These are phyloP conservation scores for Rhincodon typus DNA, from an alignment of 2,797 vertebrate genomes.

Conservation along the genomic window DNA sequence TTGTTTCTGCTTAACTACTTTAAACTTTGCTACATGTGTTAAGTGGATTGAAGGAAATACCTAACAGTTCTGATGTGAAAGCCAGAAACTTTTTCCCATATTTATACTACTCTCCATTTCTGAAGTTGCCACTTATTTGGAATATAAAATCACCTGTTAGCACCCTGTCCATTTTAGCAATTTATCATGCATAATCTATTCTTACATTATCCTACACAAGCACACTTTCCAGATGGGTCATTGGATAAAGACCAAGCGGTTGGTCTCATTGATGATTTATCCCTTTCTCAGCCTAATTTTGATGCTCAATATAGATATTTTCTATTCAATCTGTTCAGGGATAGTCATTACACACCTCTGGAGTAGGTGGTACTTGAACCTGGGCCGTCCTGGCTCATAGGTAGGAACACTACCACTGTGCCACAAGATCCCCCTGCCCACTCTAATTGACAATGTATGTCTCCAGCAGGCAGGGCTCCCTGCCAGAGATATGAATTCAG, in stretches of 20 bases:
- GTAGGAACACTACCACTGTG: too few species aligned
- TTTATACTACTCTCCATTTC: not conserved
- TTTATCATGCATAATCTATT: not conserved
- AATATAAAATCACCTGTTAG: not conserved
- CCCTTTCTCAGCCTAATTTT: not conserved
- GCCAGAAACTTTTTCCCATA: too few species aligned
- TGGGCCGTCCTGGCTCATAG: too few species aligned
- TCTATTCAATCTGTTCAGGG: too few species aligned
- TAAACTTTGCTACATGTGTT: not conserved
- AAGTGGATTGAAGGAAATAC: too few species aligned
- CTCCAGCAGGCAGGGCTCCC: not conserved
- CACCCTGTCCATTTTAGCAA: not conserved
- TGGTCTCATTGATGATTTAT: not conserved
- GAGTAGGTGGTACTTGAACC: too few species aligned
- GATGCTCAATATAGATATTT: not conserved
- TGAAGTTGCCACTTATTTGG: not conserved
- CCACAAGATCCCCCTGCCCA: too few species aligned
- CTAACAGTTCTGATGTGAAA: too few species aligned
- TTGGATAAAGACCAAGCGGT: not conserved
- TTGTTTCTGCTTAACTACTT: not conserved
- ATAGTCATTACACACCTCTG: too few species aligned
- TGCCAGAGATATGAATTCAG: not conserved
- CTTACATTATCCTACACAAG: not conserved
- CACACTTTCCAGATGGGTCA: not conserved
- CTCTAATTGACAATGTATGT: not conserved